Percentiles rank a stretch among this genome's conserved stretches.
phyloP scores from a whole-genome alignment of 1,140 invertebrate species.

The Heliconius hermathena region DNA sequence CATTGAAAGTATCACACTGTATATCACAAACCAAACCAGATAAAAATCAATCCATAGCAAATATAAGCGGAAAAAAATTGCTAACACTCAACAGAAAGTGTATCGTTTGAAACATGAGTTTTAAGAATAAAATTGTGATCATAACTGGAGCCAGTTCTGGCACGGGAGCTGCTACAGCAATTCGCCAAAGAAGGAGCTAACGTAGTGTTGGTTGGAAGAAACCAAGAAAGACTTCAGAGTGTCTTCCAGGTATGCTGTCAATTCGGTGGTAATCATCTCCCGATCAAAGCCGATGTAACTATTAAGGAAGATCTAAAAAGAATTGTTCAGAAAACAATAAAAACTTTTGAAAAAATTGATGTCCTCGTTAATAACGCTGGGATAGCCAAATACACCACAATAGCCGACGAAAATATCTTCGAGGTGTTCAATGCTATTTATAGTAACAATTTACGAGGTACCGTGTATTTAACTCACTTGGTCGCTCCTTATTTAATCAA shows the following conservation, averaged over 20 bases:
- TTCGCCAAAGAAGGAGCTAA: slow-evolving; percentile 87
- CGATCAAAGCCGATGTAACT: slow-evolving; percentile 84
- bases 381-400: not conserved
- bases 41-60: too few species aligned
- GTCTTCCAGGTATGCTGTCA: slow-evolving; percentile 83
- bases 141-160: slow-evolving; percentile 92
- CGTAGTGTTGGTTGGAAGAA: slow-evolving; percentile 87
- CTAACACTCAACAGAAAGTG: not conserved
- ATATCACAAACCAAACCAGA: too few species aligned
- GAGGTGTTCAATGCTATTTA: slow-evolving; percentile 26
- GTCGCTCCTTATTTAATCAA: slow-evolving; percentile 34
- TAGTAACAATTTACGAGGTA: slow-evolving; percentile 30
- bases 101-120: slow-evolving; percentile 34
- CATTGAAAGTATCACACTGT: too few species aligned
- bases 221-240: slow-evolving; percentile 80
- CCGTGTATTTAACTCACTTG: slow-evolving; percentile 29
- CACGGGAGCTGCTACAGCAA: slow-evolving; percentile 89
- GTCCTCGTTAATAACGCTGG: slow-evolving; percentile 39
- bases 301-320: slow-evolving; percentile 84
- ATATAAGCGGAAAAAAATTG: too few species aligned
- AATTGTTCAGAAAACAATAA: slow-evolving; percentile 83
- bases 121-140: slow-evolving; percentile 55
- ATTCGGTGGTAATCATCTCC: slow-evolving; percentile 72
- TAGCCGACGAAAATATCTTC: slow-evolving; percentile 21
- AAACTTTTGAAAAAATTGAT: slow-evolving; percentile 79